These are phyloP conservation scores for Cephalotes varians DNA, from an alignment of 2,888 invertebrate genomes.

Conservation along the genomic window DNA sequence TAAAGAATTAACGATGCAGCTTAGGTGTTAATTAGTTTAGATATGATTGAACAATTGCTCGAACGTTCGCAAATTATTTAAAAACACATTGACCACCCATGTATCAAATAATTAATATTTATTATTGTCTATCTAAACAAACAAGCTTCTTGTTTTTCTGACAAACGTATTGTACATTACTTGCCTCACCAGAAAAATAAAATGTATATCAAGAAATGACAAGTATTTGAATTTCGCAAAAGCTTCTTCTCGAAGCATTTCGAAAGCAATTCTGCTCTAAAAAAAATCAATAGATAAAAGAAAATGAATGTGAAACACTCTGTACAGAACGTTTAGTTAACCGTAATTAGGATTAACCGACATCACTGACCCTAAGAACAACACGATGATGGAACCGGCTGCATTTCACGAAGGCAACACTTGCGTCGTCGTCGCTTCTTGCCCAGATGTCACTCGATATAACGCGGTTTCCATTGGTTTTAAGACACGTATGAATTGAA, in stretches of 20 bases:
- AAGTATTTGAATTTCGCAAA: background rate
- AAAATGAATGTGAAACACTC: slow-evolving; percentile 7
- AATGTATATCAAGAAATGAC: background rate
- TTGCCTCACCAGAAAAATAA: background rate
- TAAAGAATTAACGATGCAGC: slow-evolving; percentile 22
- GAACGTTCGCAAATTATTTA: background rate
- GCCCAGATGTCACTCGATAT: slow-evolving; percentile 66
- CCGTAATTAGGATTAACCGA: slow-evolving; percentile 27
- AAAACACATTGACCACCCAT: background rate
- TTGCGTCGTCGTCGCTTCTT: slow-evolving; percentile 18
- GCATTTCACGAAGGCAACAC: slow-evolving; percentile 30
- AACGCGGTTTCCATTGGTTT: slow-evolving; percentile 68
- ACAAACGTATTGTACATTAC: background rate
- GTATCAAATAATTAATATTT: background rate
- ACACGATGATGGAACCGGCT: slow-evolving; percentile 16
- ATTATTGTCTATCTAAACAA: background rate
- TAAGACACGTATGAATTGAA: slow-evolving; percentile 68
- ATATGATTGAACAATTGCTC: background rate
- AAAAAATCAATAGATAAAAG: background rate
- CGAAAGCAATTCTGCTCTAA: background rate
- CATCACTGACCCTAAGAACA: slow-evolving; percentile 26
- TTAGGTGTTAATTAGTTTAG: slow-evolving; percentile 14
- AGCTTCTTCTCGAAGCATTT: background rate
- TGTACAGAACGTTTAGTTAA: slow-evolving; percentile 25
- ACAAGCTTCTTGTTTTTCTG: background rate